Base-by-base conservation (phyloP, 1,140 invertebrate species). In the Nebria ingens region DNA sequence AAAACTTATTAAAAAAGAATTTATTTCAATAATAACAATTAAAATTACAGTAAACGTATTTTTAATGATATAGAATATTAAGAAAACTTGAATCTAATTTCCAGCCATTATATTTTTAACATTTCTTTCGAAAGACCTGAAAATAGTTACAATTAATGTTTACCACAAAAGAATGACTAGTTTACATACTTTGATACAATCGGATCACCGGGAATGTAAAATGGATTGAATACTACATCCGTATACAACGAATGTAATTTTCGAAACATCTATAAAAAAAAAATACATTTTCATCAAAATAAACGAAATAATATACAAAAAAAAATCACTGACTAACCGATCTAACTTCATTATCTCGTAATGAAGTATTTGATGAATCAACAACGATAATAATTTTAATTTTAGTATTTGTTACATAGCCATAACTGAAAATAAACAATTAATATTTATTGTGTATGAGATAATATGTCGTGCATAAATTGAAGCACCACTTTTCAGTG, bases 401-500 rank as follows among this genome's bases (percentile, higher is more conserved):
- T 75, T 91, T 89, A 0, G 93, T 97, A 70, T 97, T 97, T n/a
- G 93, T 97, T 15, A 95, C 91, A 79, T 96, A 98, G 4, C 94
- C 95, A 79, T 93, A 98, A 64, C 93, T 96, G n/a, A n/a, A n/a
- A 64, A 60, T 77, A 73, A 63, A 56, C 56, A 45, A 55, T 15
- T 54, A 59, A 56, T n/a, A n/a, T n/a, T n/a, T n/a, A n/a, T n/a
- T n/a, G n/a, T n/a, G n/a, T n/a, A n/a, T n/a, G n/a, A n/a, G n/a
- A n/a, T n/a, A n/a, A n/a, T n/a, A n/a, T n/a, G n/a, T n/a, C n/a
- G n/a, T n/a, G n/a, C n/a, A n/a, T n/a, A n/a, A n/a, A n/a, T n/a
- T n/a, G n/a, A n/a, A n/a, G n/a, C n/a, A n/a, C n/a, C n/a, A n/a
- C n/a, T n/a, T n/a, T n/a, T n/a, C n/a, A n/a, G n/a, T n/a, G n/a